A percentile compares a stretch with the other conserved stretches of the same genome.
phyloP scores from a whole-genome alignment of 2,888 invertebrate species.

The Cerastis leucographa region DNA sequence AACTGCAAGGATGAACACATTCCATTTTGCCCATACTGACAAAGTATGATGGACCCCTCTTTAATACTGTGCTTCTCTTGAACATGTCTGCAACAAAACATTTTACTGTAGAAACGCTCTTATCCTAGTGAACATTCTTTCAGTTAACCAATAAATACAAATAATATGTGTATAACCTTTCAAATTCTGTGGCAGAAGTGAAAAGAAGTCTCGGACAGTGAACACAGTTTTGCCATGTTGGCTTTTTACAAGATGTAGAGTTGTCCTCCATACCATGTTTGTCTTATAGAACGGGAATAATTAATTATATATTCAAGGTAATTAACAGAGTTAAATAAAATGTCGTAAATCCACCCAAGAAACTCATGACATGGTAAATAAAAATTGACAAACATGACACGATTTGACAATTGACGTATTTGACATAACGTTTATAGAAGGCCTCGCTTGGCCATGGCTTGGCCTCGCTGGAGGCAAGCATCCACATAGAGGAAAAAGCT shows the following conservation, averaged over 20 bases:
- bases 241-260: slow-evolving; percentile 79
- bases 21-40: slow-evolving; percentile 96
- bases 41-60: slow-evolving; percentile 96
- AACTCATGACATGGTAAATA: slow-evolving; percentile 67
- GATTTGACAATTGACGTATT: slow-evolving; percentile 42
- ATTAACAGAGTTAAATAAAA: slow-evolving; percentile 44
- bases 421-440: slow-evolving; percentile 23
- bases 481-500: background rate
- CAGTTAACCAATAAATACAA: slow-evolving; percentile 25
- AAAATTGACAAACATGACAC: slow-evolving; percentile 59
- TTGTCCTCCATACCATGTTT: slow-evolving; percentile 90
- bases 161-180: slow-evolving; percentile 85
- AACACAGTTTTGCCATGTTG: slow-evolving; percentile 91
- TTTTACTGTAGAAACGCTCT: slow-evolving; percentile 19
- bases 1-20: slow-evolving; percentile 96
- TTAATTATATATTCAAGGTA: slow-evolving; percentile 51
- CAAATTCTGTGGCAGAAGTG: slow-evolving; percentile 90
- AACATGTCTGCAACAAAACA: slow-evolving; percentile 92
- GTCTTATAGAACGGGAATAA: slow-evolving; percentile 60
- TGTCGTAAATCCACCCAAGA: slow-evolving; percentile 67
- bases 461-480: background rate
- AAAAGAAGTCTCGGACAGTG: slow-evolving; percentile 91
- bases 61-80: slow-evolving; percentile 95
- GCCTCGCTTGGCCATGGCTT: too few relatives aligned
- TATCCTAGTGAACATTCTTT: slow-evolving; percentile 3